Evolutionary conservation across 2,113 vertebrate genomes (phyloP).

Genomic region (Solea solea): DNA sequence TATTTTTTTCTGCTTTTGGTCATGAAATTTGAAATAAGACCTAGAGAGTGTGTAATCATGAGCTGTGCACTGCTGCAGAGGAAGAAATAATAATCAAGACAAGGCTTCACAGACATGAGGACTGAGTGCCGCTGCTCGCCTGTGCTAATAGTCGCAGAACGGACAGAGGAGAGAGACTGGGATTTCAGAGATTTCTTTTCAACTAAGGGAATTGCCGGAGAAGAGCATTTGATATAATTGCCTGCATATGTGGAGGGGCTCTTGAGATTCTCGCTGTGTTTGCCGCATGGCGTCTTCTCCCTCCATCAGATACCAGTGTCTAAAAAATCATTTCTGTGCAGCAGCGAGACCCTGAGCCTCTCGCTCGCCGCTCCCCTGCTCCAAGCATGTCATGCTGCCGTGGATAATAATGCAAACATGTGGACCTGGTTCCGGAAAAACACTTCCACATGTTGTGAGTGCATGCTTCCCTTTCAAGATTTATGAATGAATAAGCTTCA

Average conservation of each 20-base stretch:
- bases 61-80: constrained; percentile 47
- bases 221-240: constrained; percentile 73
- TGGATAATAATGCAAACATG: constrained; percentile 69
- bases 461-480: constrained; percentile 70
- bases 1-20: constrained; percentile 7
- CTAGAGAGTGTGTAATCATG: constrained; percentile 47
- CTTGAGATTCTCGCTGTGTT: constrained; percentile 45
- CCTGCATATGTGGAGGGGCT: constrained; percentile 70
- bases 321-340: constrained; percentile 60
- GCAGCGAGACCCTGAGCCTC: constrained; percentile 40
- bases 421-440: constrained; percentile 71
- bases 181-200: constrained; percentile 68
- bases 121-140: constrained; percentile 16
- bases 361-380: constrained; percentile 17
- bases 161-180: constrained; percentile 25
- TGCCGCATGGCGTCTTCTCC: constrained; percentile 36
- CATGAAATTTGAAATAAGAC: constrained; percentile 46
- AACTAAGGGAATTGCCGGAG: constrained; percentile 62
- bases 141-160: constrained; percentile 29
- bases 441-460: constrained; percentile 74
- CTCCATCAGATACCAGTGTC: constrained; percentile 60
- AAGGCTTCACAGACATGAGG: constrained; percentile 15
- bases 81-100: constrained; percentile 58
- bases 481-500: constrained; percentile 78
- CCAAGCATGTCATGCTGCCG: constrained; percentile 50